These are phyloP conservation scores for Zaprionus taronus DNA, from an alignment of 1,140 invertebrate species.

Conservation along the genomic window DNA sequence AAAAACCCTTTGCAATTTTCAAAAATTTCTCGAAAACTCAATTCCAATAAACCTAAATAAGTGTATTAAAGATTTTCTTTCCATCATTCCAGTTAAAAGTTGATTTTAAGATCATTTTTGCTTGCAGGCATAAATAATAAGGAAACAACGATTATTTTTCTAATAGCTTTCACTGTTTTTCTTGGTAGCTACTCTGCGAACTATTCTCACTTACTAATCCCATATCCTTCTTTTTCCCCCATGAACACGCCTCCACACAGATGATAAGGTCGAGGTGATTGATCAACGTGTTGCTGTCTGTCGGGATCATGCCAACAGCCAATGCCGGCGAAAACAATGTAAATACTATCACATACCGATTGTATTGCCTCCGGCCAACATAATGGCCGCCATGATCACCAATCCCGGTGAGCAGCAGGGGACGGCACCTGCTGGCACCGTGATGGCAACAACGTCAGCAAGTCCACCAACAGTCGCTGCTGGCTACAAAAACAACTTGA, in stretches of 20 bases:
- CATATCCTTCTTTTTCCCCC: slow-evolving; percentile 24
- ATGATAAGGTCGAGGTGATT: slow-evolving; percentile 96
- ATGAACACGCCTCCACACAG: slow-evolving; percentile 84
- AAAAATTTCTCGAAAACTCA: neutral
- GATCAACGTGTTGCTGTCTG: slow-evolving; percentile 97
- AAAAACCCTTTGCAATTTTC: neutral
- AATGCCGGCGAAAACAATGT: slow-evolving; percentile 94
- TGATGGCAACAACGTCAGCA: slow-evolving; percentile 53
- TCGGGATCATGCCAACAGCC: slow-evolving; percentile 95
- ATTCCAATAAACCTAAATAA: neutral
- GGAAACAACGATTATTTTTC: slow-evolving; percentile 49
- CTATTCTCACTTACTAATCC: slow-evolving; percentile 9
- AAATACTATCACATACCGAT: slow-evolving; percentile 97
- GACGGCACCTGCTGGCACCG: slow-evolving; percentile 34
- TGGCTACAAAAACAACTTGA: slow-evolving; percentile 70
- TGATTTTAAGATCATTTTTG: slow-evolving; percentile 47
- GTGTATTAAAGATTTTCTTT: slow-evolving; percentile 9
- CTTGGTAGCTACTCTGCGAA: neutral
- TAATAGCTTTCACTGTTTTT: slow-evolving; percentile 76
- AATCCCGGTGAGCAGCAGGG: slow-evolving; percentile 69
- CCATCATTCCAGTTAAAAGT: slow-evolving; percentile 16
- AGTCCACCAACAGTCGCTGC: slow-evolving; percentile 47
- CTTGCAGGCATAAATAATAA: slow-evolving; percentile 17
- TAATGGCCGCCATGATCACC: slow-evolving; percentile 83
- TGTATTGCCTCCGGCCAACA: slow-evolving; percentile 90